Evolutionary conservation across 1,140 invertebrate species (phyloP), one percentile per base, ranked within the genome.

Genomic region (Drosophila serrata): DNA sequence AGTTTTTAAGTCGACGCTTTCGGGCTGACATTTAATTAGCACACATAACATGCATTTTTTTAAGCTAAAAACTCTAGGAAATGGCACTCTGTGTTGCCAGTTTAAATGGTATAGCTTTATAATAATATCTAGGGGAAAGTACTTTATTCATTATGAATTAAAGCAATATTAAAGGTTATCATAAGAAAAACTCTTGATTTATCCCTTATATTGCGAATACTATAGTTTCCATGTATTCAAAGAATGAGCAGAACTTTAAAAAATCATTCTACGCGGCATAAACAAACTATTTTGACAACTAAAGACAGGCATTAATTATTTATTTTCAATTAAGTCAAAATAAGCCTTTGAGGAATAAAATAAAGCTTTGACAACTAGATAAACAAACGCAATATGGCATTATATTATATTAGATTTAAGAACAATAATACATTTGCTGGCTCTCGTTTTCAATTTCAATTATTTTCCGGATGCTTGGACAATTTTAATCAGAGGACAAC

Each of bases 21-120:
- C 43, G 53, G 45, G 61, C 43, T 75, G 85, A 58, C 78, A 70
- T 90, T 88, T 90, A 85, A 90, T 90, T 90, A 81, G 63, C 59
- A 51, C 51, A 73, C 77, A 65, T 75, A 74, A 68, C 68, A 58
- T 75, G 64, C 55, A 64, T 43, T 59, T 53, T 40, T 51, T 48
- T 29, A 70, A 43, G n/a, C 17, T 70, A 51, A 31, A 68, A 62
- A 63, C 11, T 31, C 12, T 6, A 6, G 6, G 33, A 29, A 24
- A 24, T 19, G 19, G n/a, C 6, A 11, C 13, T 59, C 15, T 22
- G 31, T n/a, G 33, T 9, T 39, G 3, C 3, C n/a, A 40, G 15
- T 17, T 9, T 40, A 7, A 40, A 15, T 9, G 13, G 15, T 6
- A 15, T 6, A 39, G 37, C 6, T 42, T 17, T 2, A 17, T 1